These are phyloP conservation scores for Dendrolimus punctatus DNA, from an alignment of 1,140 invertebrate species.

Conservation along the genomic window DNA sequence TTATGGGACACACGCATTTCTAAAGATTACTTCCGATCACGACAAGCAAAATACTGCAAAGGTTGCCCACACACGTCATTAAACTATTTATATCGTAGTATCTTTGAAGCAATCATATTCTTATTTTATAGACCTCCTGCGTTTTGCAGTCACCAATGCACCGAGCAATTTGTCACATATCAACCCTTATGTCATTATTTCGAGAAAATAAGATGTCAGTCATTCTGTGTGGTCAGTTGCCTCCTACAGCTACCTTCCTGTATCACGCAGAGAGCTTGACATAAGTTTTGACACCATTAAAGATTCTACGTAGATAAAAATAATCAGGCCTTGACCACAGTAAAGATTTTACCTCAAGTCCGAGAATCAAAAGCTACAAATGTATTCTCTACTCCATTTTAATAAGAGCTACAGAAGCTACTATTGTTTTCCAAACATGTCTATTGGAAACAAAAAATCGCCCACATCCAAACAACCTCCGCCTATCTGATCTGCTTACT, in stretches of 20 bases:
- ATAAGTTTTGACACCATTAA: constrained; percentile 66
- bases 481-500: constrained; percentile 65
- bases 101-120: constrained; percentile 20
- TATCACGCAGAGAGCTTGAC: constrained; percentile 58
- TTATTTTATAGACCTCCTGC: constrained; percentile 39
- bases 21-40: constrained; percentile 50
- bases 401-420: constrained; percentile 5
- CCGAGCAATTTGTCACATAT: constrained; percentile 53
- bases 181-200: constrained; percentile 43
- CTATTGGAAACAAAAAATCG: constrained; percentile 56
- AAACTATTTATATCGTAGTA: constrained; percentile 9
- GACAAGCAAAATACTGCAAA: constrained; percentile 10
- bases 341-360: constrained; percentile 22
- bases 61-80: constrained; percentile 14
- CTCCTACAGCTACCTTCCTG: constrained; percentile 60
- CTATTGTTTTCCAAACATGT: constrained; percentile 8
- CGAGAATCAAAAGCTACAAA: not conserved
- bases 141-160: constrained; percentile 21
- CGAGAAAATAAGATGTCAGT: constrained; percentile 52
- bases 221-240: constrained; percentile 46
- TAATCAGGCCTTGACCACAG: constrained; percentile 64
- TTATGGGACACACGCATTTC: constrained; percentile 19
- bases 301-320: constrained; percentile 59
- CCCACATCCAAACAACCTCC: constrained; percentile 48
- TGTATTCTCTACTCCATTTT: not conserved